Evolutionary conservation across 2,113 vertebrate species (phyloP), one percentile per base, ranked within the genome.

Genomic region (Eudyptes chrysolophus): DNA sequence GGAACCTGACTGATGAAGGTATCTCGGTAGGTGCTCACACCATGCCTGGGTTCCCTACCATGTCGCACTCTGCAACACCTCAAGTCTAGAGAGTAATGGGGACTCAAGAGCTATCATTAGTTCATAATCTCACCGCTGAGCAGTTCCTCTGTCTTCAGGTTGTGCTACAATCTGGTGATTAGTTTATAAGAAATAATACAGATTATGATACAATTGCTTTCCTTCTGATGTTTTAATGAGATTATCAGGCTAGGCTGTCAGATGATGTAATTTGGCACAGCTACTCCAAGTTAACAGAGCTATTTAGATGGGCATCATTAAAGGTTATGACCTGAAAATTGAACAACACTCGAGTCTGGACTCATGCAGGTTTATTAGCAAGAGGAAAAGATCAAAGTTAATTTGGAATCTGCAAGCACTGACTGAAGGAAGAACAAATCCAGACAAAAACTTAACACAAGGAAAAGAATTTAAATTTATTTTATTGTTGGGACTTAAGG

Each of bases 1-100:
- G 1, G 29, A 61, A 42, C 13, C 3, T 32, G 40, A 29, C 9
- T 27, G 42, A 29, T 30, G 27, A 57, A n/a, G 8, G 9, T 14
- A 15, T 42, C 40, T 68, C 4, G 0, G 8, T 26, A 69, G 22
- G 18, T 49, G 40, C 30, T 66, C 2, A 7, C 48, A 68, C 16
- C 13, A 24, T 26, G 42, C 19, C 36, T 16, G 25, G 17, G 8
- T 40, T 79, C 26, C n/a, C 38, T 29, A 36, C 29, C 11, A 12
- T 10, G 36, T 19, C 5, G 0, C 13, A 36, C 13, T 21, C 21
- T 29, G 16, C 46, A 79, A 2, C 4, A 2, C 11, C 58, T 60
- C 51, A 46, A 64, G 13, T n/a, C 57, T 46, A 60, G 38, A 72
- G 49, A 72, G 7, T 27, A 42, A 54, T 3, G 29, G 38, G 21